These are phyloP conservation scores for Peromyscus maniculatus DNA, from an alignment of 2,113 vertebrate species.

Conservation along the genomic window DNA sequence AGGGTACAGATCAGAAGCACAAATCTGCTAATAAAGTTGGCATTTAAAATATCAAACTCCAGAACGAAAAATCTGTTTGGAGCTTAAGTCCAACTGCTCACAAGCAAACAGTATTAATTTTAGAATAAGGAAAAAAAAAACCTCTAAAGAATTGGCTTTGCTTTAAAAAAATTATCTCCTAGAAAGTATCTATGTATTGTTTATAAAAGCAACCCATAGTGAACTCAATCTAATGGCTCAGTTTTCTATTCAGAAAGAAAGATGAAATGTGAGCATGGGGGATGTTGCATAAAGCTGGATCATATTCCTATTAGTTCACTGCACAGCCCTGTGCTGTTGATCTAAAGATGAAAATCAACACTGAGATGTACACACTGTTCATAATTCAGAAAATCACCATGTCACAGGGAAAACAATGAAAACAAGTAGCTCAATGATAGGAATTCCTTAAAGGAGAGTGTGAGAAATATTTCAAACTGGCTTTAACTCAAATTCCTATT, in stretches of 20 bases:
- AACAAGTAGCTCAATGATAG: slow-evolving; percentile 54
- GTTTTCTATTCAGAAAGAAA: neutral
- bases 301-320: neutral
- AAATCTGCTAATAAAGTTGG: slow-evolving; percentile 44
- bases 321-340: slow-evolving; percentile 32
- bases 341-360: slow-evolving; percentile 47
- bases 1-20: neutral
- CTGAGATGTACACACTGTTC: neutral
- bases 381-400: slow-evolving; percentile 50
- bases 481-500: slow-evolving; percentile 68
- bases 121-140: neutral
- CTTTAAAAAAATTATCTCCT: neutral
- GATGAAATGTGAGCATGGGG: slow-evolving; percentile 24
- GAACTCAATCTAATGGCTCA: neutral
- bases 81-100: neutral
- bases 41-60: slow-evolving; percentile 32
- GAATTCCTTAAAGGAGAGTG: neutral
- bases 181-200: slow-evolving; percentile 29
- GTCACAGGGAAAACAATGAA: slow-evolving; percentile 54
- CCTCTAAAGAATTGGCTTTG: neutral
- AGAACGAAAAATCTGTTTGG: slow-evolving; percentile 42
- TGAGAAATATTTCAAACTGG: slow-evolving; percentile 72
- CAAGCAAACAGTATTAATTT: neutral
- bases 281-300: slow-evolving; percentile 60
- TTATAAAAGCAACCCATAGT: neutral